A percentile compares a stretch with the other conserved stretches of the same genome.
Conservation (phyloP, 2,888 invertebrate genomes). For the Conchocele bisecta region DNA sequence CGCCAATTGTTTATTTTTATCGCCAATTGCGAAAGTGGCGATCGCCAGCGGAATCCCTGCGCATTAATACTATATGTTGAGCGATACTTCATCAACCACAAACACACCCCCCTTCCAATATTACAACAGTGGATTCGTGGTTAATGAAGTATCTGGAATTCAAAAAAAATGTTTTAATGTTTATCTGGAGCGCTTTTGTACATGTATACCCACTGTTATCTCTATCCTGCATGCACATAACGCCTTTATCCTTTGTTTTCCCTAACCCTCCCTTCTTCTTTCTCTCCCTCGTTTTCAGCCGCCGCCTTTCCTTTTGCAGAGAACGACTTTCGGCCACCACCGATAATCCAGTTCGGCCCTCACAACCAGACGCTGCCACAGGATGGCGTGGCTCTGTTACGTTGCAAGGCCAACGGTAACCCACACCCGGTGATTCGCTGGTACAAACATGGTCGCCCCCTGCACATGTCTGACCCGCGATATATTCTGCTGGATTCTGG, state of each 20-base stretch:
- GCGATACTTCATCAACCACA: too few relatives aligned
- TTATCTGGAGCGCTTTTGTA: too few relatives aligned
- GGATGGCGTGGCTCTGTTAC: slow-evolving; percentile 90
- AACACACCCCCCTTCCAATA: too few relatives aligned
- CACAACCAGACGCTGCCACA: slow-evolving; percentile 93
- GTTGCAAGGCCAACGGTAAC: slow-evolving; percentile 90
- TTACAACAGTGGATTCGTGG: too few relatives aligned
- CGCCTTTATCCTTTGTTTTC: slow-evolving; percentile 14
- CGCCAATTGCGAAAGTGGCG: too few relatives aligned
- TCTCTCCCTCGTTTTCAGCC: slow-evolving; percentile 52
- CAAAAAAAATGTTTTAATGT: too few relatives aligned
- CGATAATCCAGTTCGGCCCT: slow-evolving; percentile 93
- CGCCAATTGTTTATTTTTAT: too few relatives aligned
- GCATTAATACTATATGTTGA: too few relatives aligned
- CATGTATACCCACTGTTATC: neutral
- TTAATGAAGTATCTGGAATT: too few relatives aligned
- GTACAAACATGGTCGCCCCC: slow-evolving; percentile 87
- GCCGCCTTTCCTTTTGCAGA: slow-evolving; percentile 68
- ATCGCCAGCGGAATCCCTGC: too few relatives aligned
- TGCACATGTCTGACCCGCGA: slow-evolving; percentile 83
- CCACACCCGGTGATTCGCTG: slow-evolving; percentile 89
- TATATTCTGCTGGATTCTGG: slow-evolving; percentile 88
- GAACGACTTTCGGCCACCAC: slow-evolving; percentile 86
- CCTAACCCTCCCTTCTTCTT: slow-evolving; percentile 28
- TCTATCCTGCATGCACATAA: slow-evolving; percentile 36